Base-by-base conservation (phyloP, 2,888 invertebrate genomes). In the Drosophila mimica region DNA sequence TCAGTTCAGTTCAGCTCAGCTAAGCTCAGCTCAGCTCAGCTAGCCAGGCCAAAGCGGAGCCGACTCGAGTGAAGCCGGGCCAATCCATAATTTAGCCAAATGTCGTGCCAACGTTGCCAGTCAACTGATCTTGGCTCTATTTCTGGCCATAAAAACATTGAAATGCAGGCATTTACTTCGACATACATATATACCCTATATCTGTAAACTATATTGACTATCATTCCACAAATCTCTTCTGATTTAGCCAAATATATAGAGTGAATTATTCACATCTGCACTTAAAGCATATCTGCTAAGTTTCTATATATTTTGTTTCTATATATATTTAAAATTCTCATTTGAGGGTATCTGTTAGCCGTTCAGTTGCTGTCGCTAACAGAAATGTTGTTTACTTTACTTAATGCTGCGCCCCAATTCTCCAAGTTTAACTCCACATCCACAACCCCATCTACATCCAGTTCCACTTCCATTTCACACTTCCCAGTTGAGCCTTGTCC, bases 11-110 rank as follows among this genome's bases (percentile, higher is more conserved):
- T 48, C 31, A 31, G 17, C n/a, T 17, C n/a, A 15, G 31, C 7
- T 33, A 9, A 9, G 13, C 33, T 48, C 20, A 43, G 2, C 25
- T 15, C 25, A 46, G 54, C 25, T 38, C n/a, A n/a, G 25, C 30
- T 49, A 52, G 56, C 38, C 68, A 25, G 25, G 52, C 67, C 67
- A 57, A 43, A 58, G 53, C 66, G 25, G 17, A 31, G 62, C 66
- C 51, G 48, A 31, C 46, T 38, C 49, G 31, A 59, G 38, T 40
- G 46, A 38, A 49, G 71, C 66, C 25, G n/a, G 17, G 63, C 57
- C 76, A 56, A 69, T 70, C 88, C 81, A 88, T 88, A 84, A 88
- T 71, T 85, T 88, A 88, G 77, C 66, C 74, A 84, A 84, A 84
- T 88, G 88, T 84, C 83, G 88, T 84, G 88, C 74, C 75, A 76